A percentile compares a stretch with the other conserved stretches of the same genome.
Evolutionary conservation across 2,797 vertebrate genomes (phyloP).

Genomic region (Hipposideros larvatus): DNA sequence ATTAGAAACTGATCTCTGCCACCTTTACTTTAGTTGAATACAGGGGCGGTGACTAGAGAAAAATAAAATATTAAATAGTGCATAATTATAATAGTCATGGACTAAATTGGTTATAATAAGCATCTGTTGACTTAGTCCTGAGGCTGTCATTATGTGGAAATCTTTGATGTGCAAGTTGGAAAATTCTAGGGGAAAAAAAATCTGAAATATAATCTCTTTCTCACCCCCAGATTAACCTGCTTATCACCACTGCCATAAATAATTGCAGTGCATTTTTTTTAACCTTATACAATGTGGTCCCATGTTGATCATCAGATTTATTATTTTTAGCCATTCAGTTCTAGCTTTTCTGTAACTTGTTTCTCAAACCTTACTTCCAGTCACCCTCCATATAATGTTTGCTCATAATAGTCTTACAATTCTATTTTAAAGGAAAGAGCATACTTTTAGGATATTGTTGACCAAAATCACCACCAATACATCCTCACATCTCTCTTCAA

Average conservation of each 20-base stretch:
- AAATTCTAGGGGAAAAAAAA: background rate
- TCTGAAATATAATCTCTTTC: background rate
- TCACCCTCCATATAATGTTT: background rate
- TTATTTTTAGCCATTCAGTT: background rate
- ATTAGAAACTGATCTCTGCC: background rate
- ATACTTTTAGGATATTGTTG: background rate
- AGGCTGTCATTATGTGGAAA: background rate
- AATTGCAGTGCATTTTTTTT: background rate
- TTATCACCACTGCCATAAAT: background rate
- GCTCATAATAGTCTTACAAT: background rate
- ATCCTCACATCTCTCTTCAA: background rate
- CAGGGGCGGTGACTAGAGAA: background rate
- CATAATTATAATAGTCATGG: background rate
- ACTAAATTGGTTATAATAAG: background rate
- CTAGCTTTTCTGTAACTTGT: background rate
- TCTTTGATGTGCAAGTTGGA: background rate
- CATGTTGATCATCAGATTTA: background rate
- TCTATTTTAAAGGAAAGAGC: background rate
- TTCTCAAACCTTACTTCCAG: background rate
- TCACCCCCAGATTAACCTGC: background rate
- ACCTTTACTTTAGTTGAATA: constrained; percentile 10
- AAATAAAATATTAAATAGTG: constrained; percentile 14
- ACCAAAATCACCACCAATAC: background rate
- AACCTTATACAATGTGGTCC: background rate
- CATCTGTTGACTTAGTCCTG: constrained; percentile 8